Base-by-base conservation (phyloP, 92 coral and sea anemone genomes). In the Nematostella vectensis region DNA sequence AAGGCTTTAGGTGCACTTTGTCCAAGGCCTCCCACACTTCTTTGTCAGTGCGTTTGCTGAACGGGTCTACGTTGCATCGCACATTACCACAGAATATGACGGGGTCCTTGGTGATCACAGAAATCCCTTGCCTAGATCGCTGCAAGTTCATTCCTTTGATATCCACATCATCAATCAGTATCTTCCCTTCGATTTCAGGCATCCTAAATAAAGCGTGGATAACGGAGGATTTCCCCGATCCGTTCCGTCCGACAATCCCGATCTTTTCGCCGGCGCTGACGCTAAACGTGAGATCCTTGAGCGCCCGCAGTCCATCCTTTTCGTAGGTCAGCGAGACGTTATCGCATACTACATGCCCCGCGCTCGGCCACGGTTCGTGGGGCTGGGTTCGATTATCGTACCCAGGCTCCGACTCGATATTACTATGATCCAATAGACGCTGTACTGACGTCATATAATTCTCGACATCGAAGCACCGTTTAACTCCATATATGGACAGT, bases 241-340 rank as follows among this genome's bases (percentile, higher is more conserved):
- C 88, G 9, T 77, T 75, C 50, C 88, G 57, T 28, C 98, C 98
- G 6, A 87, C 74, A 19, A 91, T 80, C 38, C 98, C 96, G 26
- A 91, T 52, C 80, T 87, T 80, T 56, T 85, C 94, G 31, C 82
- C 75, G 20, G 94, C 72, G 55, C 62, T 3, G 27, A 85, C 77
- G 12, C 52, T 27, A 29, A 85, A 59, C 15, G 55, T 65, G 26
- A 85, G 18, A 40, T 83, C 87, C 59, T 85, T 83, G 1, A 85
- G 53, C 23, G 69, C 86, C 22, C 76, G 59, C 23, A 80, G 67
- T 27, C 77, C 74, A 4, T 62, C 77, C 21, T 44, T 64, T 25
- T 54, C 51, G 59, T 81, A 85, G 20, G 69, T 75, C 27, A 85
- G 62, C 15, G 88, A 81, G 10, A 80, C 70, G 40, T 61, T 62